phyloP scores from a whole-genome alignment of 2,113 vertebrate species.

The Sylvia atricapilla region DNA sequence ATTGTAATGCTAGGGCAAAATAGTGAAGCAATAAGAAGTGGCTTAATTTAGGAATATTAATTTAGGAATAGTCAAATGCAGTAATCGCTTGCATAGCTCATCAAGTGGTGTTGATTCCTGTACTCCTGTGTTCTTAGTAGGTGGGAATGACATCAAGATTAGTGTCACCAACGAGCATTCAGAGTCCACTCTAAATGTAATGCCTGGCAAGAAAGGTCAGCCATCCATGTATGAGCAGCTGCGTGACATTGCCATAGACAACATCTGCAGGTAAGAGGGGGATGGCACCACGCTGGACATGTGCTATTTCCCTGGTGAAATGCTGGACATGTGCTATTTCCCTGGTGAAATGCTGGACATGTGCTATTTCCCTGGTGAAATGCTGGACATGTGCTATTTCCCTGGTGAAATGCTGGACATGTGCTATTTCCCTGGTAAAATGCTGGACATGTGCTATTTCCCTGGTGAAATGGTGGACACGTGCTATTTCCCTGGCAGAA shows the following conservation, averaged over 20 bases:
- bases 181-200: slow-evolving; percentile 84
- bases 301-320: fast-evolving
- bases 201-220: slow-evolving; percentile 85
- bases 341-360: fast-evolving
- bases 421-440: fast-evolving
- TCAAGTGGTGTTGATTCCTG: neutral
- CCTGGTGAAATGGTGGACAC: fast-evolving
- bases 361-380: fast-evolving
- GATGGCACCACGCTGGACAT: fast-evolving
- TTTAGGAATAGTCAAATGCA: neutral
- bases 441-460: fast-evolving
- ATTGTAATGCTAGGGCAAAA: neutral
- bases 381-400: fast-evolving
- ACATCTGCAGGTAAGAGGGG: slow-evolving; percentile 88
- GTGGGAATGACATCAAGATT: slow-evolving; percentile 90
- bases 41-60: neutral
- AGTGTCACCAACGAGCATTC: slow-evolving; percentile 92
- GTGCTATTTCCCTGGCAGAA: neutral
- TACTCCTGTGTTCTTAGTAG: slow-evolving; percentile 49
- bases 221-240: slow-evolving; percentile 97
- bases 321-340: fast-evolving
- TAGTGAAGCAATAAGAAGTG: neutral
- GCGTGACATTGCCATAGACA: slow-evolving; percentile 93
- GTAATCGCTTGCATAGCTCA: neutral
- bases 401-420: fast-evolving